phyloP scores from a whole-genome alignment of 2,888 invertebrate genomes.

The Aphodius granarius region DNA sequence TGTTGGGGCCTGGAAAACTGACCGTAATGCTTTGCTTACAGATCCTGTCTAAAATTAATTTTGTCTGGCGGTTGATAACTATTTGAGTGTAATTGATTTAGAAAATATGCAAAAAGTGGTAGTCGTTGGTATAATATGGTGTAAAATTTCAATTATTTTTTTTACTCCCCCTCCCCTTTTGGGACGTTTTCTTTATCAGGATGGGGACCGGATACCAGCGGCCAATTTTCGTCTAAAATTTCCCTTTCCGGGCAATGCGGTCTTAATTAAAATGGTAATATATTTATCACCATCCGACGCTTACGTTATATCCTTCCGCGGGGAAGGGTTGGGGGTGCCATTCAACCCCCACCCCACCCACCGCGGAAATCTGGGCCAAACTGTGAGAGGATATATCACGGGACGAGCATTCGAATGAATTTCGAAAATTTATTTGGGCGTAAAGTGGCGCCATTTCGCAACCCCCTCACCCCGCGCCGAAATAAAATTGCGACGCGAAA shows the following conservation, averaged over 20 bases:
- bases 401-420: neutral
- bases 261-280: neutral
- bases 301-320: neutral
- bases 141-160: neutral
- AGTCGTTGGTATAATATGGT: too few species aligned
- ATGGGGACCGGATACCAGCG: neutral
- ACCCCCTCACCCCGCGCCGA: neutral
- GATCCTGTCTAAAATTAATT: too few species aligned
- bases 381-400: neutral
- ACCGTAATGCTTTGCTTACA: too few species aligned
- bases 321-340: neutral
- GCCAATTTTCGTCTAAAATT: neutral
- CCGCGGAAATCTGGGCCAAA: neutral
- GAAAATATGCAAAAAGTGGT: too few species aligned
- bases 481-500: neutral
- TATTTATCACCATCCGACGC: neutral
- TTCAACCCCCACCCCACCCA: too few species aligned
- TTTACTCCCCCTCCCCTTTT: neutral
- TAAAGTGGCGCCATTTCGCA: neutral
- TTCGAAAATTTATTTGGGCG: neutral
- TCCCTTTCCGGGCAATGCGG: neutral
- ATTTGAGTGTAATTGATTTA: too few species aligned
- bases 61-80: too few species aligned
- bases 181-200: neutral
- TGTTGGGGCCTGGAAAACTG: too few species aligned